Evolutionary conservation across 1,140 invertebrate species (phyloP).

Genomic region (Lethrus apterus): DNA sequence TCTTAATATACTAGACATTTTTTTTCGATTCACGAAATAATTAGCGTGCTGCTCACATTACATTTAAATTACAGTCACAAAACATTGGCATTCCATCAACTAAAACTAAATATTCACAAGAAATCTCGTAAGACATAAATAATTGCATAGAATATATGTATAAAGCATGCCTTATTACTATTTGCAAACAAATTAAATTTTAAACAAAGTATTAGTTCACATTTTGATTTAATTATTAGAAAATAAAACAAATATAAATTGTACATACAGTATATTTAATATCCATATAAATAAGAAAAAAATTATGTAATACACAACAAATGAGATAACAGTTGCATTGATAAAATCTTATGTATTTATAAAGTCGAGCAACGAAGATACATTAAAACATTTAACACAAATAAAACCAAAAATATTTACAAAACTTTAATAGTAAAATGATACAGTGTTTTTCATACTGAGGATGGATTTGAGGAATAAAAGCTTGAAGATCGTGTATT

Average conservation of each 20-base stretch:
- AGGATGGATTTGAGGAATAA: constrained; percentile 21
- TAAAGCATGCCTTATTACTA: constrained; percentile 14
- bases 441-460: constrained; percentile 15
- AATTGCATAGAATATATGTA: constrained; percentile 2
- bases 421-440: constrained; percentile 21
- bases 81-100: constrained; percentile 8
- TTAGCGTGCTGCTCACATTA: constrained; percentile 9
- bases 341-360: constrained; percentile 17
- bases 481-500: background rate
- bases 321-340: constrained; percentile 23
- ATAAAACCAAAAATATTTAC: constrained; percentile 27
- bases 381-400: constrained; percentile 20
- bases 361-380: constrained; percentile 6
- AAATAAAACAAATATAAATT: constrained; percentile 24
- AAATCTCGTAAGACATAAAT: background rate
- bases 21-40: too few relatives aligned
- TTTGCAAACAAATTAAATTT: too few relatives aligned
- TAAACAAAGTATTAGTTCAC: too few relatives aligned
- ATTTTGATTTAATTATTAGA: constrained; percentile 9
- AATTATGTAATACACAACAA: constrained; percentile 20
- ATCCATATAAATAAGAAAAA: constrained; percentile 16
- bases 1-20: background rate
- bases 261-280: constrained; percentile 18
- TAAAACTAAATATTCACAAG: constrained; percentile 11
- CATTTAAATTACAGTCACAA: constrained; percentile 13